phyloP scores from a whole-genome alignment of 2,797 vertebrate genomes.

The Paramormyrops hopkinsi region DNA sequence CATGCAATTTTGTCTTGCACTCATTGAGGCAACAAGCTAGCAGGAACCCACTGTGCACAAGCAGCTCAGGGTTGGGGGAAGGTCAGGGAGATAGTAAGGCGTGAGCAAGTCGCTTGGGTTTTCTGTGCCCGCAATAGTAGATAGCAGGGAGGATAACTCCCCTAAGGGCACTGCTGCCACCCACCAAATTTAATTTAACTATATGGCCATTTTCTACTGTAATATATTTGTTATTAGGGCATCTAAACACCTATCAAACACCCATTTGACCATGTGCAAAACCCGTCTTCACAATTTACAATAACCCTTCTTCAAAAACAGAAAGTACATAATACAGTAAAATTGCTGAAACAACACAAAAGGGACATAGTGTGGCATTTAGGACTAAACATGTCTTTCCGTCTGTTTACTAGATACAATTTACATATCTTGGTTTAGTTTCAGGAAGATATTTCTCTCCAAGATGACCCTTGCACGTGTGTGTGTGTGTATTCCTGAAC shows the following conservation, averaged over 20 bases:
- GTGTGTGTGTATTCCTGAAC: no score
- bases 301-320: neutral
- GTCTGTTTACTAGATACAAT: neutral
- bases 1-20: neutral
- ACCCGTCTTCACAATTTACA: neutral
- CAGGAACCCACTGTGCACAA: neutral
- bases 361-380: neutral
- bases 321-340: neutral
- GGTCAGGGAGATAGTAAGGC: neutral
- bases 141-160: neutral
- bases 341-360: neutral
- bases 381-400: neutral
- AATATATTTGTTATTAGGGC: neutral
- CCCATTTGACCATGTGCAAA: neutral
- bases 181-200: neutral
- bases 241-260: neutral
- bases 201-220: neutral
- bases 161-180: neutral
- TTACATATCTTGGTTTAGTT: neutral
- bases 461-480: no score
- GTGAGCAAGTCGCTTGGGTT: neutral
- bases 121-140: neutral
- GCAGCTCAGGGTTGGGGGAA: neutral
- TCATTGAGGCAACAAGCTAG: neutral
- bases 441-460: neutral